A percentile compares a stretch with the other conserved stretches of the same genome.
These are phyloP conservation scores for Diaprepes abbreviatus DNA, from an alignment of 2,888 invertebrate genomes.

Conservation along the genomic window DNA sequence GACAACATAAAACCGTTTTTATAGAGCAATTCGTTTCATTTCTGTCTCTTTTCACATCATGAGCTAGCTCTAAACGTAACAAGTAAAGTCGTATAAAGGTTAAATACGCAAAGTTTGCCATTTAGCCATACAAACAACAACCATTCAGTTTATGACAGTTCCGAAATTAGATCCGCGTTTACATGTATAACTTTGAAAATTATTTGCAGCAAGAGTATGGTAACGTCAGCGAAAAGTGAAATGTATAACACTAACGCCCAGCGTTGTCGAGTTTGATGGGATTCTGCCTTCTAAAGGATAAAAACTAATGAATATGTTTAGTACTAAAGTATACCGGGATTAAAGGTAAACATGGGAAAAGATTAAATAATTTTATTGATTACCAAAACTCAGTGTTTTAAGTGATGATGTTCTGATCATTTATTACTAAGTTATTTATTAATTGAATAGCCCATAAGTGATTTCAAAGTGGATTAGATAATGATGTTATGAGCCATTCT, in stretches of 20 bases:
- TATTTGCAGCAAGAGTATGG: conserved; percentile 46
- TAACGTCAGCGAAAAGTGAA: conserved; percentile 45
- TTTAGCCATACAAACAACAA: conserved; percentile 48
- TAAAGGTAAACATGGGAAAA: no score
- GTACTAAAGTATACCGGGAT: no score
- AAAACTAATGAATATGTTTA: no score
- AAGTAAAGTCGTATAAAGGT: conserved; percentile 48
- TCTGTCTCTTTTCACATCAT: conserved; percentile 27
- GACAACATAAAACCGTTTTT: conserved; percentile 22
- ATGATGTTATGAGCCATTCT: no score
- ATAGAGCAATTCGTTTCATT: conserved; percentile 21
- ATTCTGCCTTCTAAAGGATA: background rate
- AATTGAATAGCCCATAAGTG: no score
- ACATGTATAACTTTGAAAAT: conserved; percentile 45
- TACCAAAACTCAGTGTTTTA: no score
- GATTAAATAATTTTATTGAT: no score
- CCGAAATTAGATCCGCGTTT: conserved; percentile 48
- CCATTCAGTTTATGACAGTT: conserved; percentile 51
- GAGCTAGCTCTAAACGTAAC: conserved; percentile 32
- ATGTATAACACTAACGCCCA: conserved; percentile 43
- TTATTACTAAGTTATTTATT: no score
- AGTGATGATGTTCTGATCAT: no score
- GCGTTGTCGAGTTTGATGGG: conserved; percentile 17
- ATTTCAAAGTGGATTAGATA: no score
- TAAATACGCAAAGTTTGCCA: conserved; percentile 47